Conservation (phyloP, 1,140 invertebrate species). For the Stegodyphus mimosarum region DNA sequence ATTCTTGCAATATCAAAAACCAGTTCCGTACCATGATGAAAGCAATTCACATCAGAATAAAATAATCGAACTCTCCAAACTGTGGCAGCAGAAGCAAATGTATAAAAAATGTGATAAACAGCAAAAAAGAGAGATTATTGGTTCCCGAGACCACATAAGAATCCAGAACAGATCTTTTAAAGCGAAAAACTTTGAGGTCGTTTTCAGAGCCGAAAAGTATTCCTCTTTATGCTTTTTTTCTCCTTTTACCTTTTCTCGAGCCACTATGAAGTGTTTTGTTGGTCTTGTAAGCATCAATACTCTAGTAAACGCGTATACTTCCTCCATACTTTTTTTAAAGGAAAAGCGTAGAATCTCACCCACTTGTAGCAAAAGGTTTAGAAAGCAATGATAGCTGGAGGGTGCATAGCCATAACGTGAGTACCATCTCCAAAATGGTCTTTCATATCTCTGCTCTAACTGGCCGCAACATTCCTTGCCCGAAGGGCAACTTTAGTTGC, state of each 20-base stretch:
- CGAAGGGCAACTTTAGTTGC: slow-evolving; percentile 30
- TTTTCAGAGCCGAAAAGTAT: slow-evolving; percentile 19
- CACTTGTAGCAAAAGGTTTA: slow-evolving; percentile 39
- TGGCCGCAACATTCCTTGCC: slow-evolving; percentile 18
- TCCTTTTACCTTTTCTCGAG: slow-evolving; percentile 5
- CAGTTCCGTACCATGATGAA: slow-evolving; percentile 2
- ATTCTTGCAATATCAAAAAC: slow-evolving; percentile 10
- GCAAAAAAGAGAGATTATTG: slow-evolving; percentile 6
- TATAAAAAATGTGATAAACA: not conserved
- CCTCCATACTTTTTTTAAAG: slow-evolving; percentile 5
- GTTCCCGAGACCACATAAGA: not conserved
- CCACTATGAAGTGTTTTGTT: not conserved
- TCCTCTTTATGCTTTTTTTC: not conserved
- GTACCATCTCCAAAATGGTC: slow-evolving; percentile 30
- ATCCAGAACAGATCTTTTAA: slow-evolving; percentile 3
- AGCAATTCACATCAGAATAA: slow-evolving; percentile 1
- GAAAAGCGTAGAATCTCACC: not conserved
- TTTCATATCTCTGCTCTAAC: slow-evolving; percentile 45
- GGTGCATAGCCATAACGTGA: slow-evolving; percentile 34
- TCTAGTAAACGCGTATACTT: slow-evolving; percentile 9
- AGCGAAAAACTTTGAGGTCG: slow-evolving; percentile 5
- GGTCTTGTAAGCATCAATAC: slow-evolving; percentile 1
- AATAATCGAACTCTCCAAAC: slow-evolving; percentile 3
- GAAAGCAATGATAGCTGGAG: slow-evolving; percentile 12
- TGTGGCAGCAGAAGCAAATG: not conserved